Evolutionary conservation across 2,113 vertebrate species (phyloP), one percentile per base, ranked within the genome.

Genomic region (Accipiter cooperii): DNA sequence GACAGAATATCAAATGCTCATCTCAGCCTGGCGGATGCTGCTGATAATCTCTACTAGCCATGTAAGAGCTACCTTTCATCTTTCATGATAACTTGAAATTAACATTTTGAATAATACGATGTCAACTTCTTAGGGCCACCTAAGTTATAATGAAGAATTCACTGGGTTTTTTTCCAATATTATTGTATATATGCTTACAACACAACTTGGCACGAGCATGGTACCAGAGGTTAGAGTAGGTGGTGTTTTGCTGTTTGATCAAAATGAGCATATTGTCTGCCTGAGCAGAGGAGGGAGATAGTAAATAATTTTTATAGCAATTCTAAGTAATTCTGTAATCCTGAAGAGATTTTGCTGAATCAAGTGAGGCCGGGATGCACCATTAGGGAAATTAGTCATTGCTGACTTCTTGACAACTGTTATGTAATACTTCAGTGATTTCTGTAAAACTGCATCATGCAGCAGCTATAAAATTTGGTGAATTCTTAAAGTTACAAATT

Each of bases 1-100:
- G n/a, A 70, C 98, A 0, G 99, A 99, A 87, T 99, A 98, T 34
- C 99, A 99, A 65, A 99, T 99, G 99, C 98, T 99, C 87, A 98
- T 99, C 92, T 99, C 99, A 1, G 99, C 99, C 55, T 99, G 99
- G 99, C 85, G 99, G 79, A 99, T 99, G 98, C 97, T 99, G 87
- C 99, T 99, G 26, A 99, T 99, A 66, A 98, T 99, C 22, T 99
- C 99, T 87, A 98, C 99, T 3, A 98, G 98, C 76, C 99, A 99
- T 1, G 99, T 99, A 98, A 93, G 99, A 66, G 47, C 79, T 51
- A 31, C 66, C 52, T 73, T 51, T 60, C 29, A 2, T 2, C 61
- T 64, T 29, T 31, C 25, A 4, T 10, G 18, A 22, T 36, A 34
- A 36, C 20, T 49, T 65, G 51, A 86, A 36, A 34, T 38, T 6